Conservation (phyloP, 2,797 vertebrate species). For the Xenentodon cancila region DNA sequence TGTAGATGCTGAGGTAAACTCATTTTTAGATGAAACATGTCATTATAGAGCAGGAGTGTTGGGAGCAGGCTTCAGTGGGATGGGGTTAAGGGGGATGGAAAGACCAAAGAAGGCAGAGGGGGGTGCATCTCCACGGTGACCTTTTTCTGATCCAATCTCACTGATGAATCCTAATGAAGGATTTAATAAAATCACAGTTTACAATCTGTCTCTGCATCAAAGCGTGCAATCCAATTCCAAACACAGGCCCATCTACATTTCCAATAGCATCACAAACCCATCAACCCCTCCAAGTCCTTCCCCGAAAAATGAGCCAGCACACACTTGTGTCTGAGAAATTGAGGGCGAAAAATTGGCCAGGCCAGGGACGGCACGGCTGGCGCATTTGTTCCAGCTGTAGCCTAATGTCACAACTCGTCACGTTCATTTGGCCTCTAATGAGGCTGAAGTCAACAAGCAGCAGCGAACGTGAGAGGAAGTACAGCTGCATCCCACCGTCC, state of each 20-base stretch:
- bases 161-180: conserved; percentile 91
- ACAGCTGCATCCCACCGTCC: conserved; percentile 16
- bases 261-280: conserved; percentile 76
- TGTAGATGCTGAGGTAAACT: too few species aligned
- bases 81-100: conserved; percentile 38
- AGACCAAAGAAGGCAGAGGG: conserved; percentile 39
- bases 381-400: conserved; percentile 84
- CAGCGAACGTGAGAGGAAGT: conserved; percentile 55
- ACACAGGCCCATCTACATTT: conserved; percentile 79
- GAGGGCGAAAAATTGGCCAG: conserved; percentile 69
- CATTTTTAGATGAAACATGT: too few species aligned
- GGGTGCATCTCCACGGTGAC: conserved; percentile 89
- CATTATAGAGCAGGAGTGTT: too few species aligned
- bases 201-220: conserved; percentile 89
- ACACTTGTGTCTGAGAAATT: conserved; percentile 36
- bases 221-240: conserved; percentile 87
- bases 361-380: conserved; percentile 67
- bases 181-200: conserved; percentile 90
- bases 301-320: conserved; percentile 52
- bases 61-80: too few species aligned
- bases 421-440: conserved; percentile 85
- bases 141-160: conserved; percentile 90
- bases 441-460: conserved; percentile 80
- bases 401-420: conserved; percentile 85
- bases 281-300: conserved; percentile 61